Percentiles rank a stretch among this genome's conserved stretches.
Evolutionary conservation across 2,888 invertebrate species (phyloP).

Genomic region (Tachystola acroxantha): DNA sequence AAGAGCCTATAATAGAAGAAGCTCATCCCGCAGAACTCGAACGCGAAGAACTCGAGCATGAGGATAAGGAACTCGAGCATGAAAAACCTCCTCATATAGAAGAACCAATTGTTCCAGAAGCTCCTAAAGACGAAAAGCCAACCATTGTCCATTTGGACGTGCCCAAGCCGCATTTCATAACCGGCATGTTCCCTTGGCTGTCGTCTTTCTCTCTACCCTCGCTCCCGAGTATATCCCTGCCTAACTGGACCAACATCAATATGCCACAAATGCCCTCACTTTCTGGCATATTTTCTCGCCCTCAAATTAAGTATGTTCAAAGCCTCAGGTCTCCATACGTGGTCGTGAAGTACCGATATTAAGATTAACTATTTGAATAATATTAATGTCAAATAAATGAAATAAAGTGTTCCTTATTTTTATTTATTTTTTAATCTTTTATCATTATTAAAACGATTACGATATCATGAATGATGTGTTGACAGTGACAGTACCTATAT

Average conservation of each 20-base stretch:
- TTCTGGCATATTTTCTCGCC: neutral
- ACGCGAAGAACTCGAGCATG: no score
- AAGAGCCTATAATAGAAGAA: no score
- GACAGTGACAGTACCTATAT: no score
- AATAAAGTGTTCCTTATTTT: no score
- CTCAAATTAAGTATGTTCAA: neutral
- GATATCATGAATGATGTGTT: no score
- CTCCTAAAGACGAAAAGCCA: slow-evolving; percentile 4
- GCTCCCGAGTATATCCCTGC: neutral
- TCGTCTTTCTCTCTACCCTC: neutral
- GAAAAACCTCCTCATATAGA: neutral
- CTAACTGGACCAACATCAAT: neutral
- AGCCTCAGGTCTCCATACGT: neutral
- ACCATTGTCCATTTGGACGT: neutral
- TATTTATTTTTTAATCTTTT: no score
- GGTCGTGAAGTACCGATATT: neutral
- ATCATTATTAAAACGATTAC: no score
- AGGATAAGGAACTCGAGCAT: no score
- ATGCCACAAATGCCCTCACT: neutral
- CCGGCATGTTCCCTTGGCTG: neutral
- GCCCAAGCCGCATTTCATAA: neutral
- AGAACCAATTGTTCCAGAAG: neutral
- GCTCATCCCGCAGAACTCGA: no score
- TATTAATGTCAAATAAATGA: neutral
- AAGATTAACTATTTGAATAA: neutral